A percentile compares a stretch with the other conserved stretches of the same genome.
These are phyloP conservation scores for Plutomurus gul DNA, from an alignment of 1,140 invertebrate genomes.

Conservation along the genomic window DNA sequence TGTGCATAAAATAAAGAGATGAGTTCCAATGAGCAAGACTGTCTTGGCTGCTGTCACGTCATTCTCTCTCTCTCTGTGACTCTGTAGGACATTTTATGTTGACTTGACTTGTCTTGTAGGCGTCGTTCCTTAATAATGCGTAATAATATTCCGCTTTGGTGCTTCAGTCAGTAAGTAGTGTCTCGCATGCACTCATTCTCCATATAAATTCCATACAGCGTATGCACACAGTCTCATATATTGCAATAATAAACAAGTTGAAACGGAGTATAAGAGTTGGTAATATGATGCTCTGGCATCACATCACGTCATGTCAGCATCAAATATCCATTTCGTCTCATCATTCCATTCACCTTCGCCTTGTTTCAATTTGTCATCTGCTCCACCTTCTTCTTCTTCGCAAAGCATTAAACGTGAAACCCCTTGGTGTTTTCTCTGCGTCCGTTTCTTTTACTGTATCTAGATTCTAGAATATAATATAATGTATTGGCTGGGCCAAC, in stretches of 20 bases:
- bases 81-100: neutral
- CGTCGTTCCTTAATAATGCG: constrained; percentile 1
- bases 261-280: too few relatives aligned
- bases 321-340: constrained; percentile 13
- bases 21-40: neutral
- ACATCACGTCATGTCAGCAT: neutral
- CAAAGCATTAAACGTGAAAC: neutral
- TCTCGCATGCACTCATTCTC: neutral
- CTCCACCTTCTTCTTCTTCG: neutral
- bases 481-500: neutral
- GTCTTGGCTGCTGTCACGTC: neutral
- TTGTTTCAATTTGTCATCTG: constrained; percentile 25
- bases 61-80: neutral
- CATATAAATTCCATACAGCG: too few relatives aligned
- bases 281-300: neutral
- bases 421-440: neutral
- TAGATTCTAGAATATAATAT: neutral
- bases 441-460: neutral
- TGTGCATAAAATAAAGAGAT: neutral
- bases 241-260: too few relatives aligned
- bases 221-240: too few relatives aligned
- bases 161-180: too few relatives aligned
- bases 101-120: constrained; percentile 2
- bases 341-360: constrained; percentile 12
- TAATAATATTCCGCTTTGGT: neutral